Percentiles rank a stretch among this genome's conserved stretches.
These are phyloP conservation scores for Vireo altiloquus DNA, from an alignment of 2,113 vertebrate species.

Conservation along the genomic window DNA sequence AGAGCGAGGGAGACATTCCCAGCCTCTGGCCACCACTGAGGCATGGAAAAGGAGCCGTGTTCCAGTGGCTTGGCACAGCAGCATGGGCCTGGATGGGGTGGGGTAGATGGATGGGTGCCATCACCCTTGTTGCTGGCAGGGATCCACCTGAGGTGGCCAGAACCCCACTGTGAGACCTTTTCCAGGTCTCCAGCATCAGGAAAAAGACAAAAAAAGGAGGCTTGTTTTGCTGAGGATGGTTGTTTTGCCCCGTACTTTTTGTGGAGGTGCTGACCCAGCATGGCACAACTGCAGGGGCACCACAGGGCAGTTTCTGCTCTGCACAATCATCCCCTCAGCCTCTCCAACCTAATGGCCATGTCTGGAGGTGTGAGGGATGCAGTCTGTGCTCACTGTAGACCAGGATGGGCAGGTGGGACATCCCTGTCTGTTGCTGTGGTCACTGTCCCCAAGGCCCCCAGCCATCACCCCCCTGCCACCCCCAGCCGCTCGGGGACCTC, in stretches of 20 bases:
- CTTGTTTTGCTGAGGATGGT: neutral
- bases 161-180: neutral
- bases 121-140: accelerated
- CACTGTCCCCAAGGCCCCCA: too few species aligned
- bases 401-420: neutral
- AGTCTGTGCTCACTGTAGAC: neutral
- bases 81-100: accelerated
- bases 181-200: neutral
- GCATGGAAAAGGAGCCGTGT: accelerated
- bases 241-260: neutral
- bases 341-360: accelerated
- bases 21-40: accelerated
- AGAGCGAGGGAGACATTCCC: neutral
- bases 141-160: neutral
- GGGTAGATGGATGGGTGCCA: neutral
- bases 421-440: accelerated
- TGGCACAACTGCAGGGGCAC: neutral
- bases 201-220: neutral
- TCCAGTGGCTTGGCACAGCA: neutral
- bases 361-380: accelerated
- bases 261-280: accelerated
- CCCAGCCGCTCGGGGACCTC: accelerated
- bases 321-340: neutral
- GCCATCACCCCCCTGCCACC: neutral
- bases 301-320: neutral